A percentile compares a stretch with the other conserved stretches of the same genome.
Evolutionary conservation across 1,140 invertebrate species (phyloP).

Genomic region (Meloidogyne exigua): DNA sequence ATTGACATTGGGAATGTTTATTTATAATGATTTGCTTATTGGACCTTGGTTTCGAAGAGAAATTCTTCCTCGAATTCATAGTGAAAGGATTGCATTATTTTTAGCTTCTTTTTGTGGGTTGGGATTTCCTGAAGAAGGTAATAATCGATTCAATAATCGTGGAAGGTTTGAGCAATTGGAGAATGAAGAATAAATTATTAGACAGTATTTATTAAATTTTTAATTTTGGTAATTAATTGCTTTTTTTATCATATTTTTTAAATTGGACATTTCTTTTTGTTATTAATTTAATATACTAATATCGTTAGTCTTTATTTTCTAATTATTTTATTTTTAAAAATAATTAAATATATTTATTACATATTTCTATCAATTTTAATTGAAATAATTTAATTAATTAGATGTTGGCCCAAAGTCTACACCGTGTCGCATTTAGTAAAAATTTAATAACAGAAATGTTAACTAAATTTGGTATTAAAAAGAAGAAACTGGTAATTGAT

Average conservation of each 20-base stretch:
- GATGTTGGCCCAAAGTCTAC: constrained; percentile 20
- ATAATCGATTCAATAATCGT: constrained; percentile 7
- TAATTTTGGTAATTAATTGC: background rate
- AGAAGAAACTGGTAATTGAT: constrained; percentile 79
- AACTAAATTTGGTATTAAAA: constrained; percentile 15
- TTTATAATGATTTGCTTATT: constrained; percentile 51
- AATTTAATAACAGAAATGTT: constrained; percentile 28
- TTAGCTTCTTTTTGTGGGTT: constrained; percentile 49
- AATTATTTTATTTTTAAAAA: no score
- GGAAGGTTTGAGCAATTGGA: background rate
- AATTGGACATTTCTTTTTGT: background rate
- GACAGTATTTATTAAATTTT: background rate
- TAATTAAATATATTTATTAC: background rate
- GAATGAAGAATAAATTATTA: constrained; percentile 8
- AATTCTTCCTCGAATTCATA: constrained; percentile 29
- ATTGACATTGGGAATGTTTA: constrained; percentile 50
- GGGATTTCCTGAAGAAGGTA: constrained; percentile 31
- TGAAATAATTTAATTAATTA: background rate
- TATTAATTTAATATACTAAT: background rate
- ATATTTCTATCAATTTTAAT: background rate
- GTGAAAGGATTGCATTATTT: constrained; percentile 39
- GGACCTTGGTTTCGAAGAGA: constrained; percentile 43
- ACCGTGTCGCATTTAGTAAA: constrained; percentile 7
- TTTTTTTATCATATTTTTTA: background rate
- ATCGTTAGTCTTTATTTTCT: no score